Percentiles rank a stretch among this genome's conserved stretches.
Conservation (phyloP, 2,113 vertebrate genomes). For the Hemiprocne comata region DNA sequence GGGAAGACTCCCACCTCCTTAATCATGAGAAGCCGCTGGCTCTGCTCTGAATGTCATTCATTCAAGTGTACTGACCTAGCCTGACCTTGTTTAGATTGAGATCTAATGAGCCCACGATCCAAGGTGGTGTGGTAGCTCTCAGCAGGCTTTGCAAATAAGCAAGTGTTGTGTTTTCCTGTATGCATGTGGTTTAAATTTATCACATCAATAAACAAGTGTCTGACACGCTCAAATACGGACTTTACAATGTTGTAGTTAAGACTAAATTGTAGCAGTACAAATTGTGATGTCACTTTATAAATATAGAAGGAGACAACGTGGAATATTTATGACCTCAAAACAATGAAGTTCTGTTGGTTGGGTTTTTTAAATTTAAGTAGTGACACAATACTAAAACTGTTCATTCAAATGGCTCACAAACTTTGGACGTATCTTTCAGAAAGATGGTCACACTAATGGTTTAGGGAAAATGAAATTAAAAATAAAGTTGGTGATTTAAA, state of each 20-base stretch:
- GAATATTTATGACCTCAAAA: slow-evolving; percentile 36
- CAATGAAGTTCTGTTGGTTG: slow-evolving; percentile 31
- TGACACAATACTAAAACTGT: background rate
- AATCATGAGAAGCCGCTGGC: background rate
- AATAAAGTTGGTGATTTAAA: background rate
- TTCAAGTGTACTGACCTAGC: slow-evolving; percentile 38
- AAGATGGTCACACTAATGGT: background rate
- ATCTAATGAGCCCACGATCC: slow-evolving; percentile 48
- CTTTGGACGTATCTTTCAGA: background rate
- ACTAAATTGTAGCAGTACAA: slow-evolving; percentile 13
- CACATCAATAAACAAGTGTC: slow-evolving; percentile 63
- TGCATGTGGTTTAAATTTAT: slow-evolving; percentile 60
- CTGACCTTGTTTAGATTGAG: slow-evolving; percentile 60
- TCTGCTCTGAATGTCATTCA: slow-evolving; percentile 42
- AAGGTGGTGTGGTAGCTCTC: slow-evolving; percentile 48
- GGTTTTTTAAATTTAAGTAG: background rate
- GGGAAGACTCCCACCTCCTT: slow-evolving; percentile 50
- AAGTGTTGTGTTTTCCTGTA: slow-evolving; percentile 24
- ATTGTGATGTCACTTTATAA: slow-evolving; percentile 39
- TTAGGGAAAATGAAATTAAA: background rate
- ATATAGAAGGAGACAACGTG: background rate
- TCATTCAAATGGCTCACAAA: background rate
- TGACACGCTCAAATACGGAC: background rate
- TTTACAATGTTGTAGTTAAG: slow-evolving; percentile 29
- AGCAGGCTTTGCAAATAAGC: slow-evolving; percentile 57